Percentiles rank a stretch among this genome's conserved stretches.
Conservation (phyloP, 2,888 invertebrate genomes). For the Athripsodes cinereus region DNA sequence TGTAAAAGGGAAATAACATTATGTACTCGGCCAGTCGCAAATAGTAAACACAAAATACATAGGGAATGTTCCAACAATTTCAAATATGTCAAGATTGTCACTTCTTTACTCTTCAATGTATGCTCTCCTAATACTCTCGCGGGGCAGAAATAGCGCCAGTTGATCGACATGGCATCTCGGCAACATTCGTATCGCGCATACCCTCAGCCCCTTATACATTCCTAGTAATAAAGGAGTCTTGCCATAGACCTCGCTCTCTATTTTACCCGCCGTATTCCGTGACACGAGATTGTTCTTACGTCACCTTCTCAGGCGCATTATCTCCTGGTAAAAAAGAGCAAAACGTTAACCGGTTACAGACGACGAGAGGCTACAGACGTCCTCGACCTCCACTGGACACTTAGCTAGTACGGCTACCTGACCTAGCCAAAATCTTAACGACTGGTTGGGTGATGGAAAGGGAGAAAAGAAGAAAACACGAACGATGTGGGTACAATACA, state of each 20-base stretch:
- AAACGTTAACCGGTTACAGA: constrained; percentile 10
- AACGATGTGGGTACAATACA: too few relatives aligned
- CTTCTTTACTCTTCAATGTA: background rate
- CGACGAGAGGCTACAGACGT: too few relatives aligned
- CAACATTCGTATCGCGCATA: background rate
- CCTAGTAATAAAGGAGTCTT: constrained; percentile 23
- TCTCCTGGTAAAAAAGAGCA: constrained; percentile 18
- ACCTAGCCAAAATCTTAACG: too few relatives aligned
- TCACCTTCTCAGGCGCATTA: background rate
- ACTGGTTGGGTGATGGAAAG: too few relatives aligned
- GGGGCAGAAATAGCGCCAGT: constrained; percentile 28
- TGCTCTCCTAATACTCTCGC: constrained; percentile 26
- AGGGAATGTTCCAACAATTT: too few relatives aligned
- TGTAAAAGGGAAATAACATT: too few relatives aligned
- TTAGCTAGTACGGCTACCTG: too few relatives aligned
- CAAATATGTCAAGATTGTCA: background rate
- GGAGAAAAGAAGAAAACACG: too few relatives aligned
- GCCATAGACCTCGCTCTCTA: constrained; percentile 17
- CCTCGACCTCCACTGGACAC: too few relatives aligned
- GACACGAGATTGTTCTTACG: background rate
- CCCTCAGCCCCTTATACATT: constrained; percentile 5
- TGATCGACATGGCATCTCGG: constrained; percentile 1
- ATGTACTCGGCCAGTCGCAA: too few relatives aligned
- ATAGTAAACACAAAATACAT: too few relatives aligned
- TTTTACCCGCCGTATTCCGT: background rate